Evolutionary conservation across 2,113 vertebrate species (phyloP), one percentile per base, ranked within the genome.

Genomic region (Aphyosemion australe): DNA sequence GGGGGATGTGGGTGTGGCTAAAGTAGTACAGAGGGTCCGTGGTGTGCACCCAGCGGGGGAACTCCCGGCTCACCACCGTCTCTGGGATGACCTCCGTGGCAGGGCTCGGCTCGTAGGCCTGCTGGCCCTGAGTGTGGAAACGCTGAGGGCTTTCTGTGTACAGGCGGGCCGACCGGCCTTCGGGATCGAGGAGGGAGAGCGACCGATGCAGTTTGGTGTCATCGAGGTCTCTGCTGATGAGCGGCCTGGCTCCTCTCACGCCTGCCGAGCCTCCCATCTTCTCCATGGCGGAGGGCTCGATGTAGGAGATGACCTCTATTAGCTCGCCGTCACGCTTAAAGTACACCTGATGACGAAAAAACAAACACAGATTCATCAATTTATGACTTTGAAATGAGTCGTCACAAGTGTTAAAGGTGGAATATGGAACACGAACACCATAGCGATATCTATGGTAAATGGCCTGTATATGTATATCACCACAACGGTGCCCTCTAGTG

Each of bases 61-160:
- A 98, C 71, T 98, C 97, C 0, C 95, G 94, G 92, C 95, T 98
- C 89, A 99, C 96, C 64, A 98, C 96, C 0, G 96, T 98, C 90
- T 98, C 97, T 0, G 97, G 97, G 60, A 99, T 92, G 78, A 81
- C 86, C 77, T 98, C 96, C 0, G 97, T 96, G 39, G 93, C 94
- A 0, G 94, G 79, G 56, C 92, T 94, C 15, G 92, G 89, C 65
- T 93, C 76, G 0, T 83, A 55, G 56, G 92, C 92, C 53, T 92
- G 88, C 46, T 93, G 94, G 70, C 83, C 85, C 56, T 87, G 90
- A 26, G 90, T 89, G 70, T 93, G 87, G 49, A 81, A 84, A 6
- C 92, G 83, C 15, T 74, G 87, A 0, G 96, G 94, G 1, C 83
- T 92, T 8, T 90, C 92, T 0, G 97, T 97, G 89, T 87, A 84